Conservation (phyloP, 2,888 invertebrate genomes). For the Oligia latruncula region DNA sequence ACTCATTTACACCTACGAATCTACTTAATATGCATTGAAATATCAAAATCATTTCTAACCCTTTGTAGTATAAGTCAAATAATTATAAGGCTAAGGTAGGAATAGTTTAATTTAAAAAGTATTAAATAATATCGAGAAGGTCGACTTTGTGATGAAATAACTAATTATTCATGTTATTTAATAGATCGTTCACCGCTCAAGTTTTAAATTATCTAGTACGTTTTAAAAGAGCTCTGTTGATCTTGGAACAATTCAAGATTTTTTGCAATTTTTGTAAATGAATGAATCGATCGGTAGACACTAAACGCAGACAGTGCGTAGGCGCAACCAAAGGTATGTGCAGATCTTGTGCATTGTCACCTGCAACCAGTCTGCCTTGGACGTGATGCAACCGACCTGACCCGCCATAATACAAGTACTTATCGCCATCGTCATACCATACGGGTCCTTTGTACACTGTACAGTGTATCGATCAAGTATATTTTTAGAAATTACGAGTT, state of each 20-base stretch:
- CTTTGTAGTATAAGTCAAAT: background rate
- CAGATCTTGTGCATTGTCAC: slow-evolving; percentile 23
- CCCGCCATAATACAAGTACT: slow-evolving; percentile 3
- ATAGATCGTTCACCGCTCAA: background rate
- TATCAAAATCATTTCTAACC: background rate
- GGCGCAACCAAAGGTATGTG: slow-evolving; percentile 17
- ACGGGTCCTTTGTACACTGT: slow-evolving; percentile 14
- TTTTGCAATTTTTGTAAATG: background rate
- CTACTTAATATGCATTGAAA: slow-evolving; percentile 37
- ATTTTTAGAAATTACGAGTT: slow-evolving; percentile 15
- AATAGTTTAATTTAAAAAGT: slow-evolving; percentile 2
- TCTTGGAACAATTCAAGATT: background rate
- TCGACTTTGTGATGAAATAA: background rate
- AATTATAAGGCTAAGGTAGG: background rate
- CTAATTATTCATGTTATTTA: background rate
- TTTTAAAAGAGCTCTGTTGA: background rate
- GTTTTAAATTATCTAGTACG: background rate
- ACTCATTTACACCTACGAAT: slow-evolving; percentile 45
- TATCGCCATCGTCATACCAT: slow-evolving; percentile 6
- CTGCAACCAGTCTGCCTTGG: slow-evolving; percentile 47
- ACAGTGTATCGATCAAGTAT: slow-evolving; percentile 12
- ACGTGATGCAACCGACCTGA: slow-evolving; percentile 31
- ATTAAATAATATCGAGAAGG: background rate
- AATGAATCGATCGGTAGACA: background rate
- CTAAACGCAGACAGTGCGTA: slow-evolving; percentile 24